Evolutionary conservation across 2,888 invertebrate genomes (phyloP).

Genomic region (Endomychus coccineus): DNA sequence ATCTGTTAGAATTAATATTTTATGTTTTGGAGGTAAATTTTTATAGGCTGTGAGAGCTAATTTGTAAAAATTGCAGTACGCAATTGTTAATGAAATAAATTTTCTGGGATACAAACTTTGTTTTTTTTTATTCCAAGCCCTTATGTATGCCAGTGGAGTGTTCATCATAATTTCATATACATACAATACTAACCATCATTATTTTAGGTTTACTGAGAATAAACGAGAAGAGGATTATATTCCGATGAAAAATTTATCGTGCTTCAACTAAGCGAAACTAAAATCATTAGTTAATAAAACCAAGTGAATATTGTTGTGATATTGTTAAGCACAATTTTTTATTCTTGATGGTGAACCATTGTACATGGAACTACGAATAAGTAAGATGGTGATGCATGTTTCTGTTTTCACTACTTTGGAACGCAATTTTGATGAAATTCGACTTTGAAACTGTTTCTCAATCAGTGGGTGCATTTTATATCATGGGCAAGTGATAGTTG

Average conservation of each 20-base stretch:
- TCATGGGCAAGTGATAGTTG: no score
- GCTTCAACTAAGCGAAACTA: constrained; percentile 30
- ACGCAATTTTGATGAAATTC: no score
- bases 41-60: constrained; percentile 31
- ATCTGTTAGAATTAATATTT: no score
- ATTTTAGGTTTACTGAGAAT: constrained; percentile 40
- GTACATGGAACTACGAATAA: no score
- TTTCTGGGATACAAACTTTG: constrained; percentile 26
- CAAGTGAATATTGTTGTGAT: no score
- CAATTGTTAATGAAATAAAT: constrained; percentile 26
- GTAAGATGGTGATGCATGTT: no score
- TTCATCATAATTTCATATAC: constrained; percentile 12
- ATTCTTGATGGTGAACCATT: no score
- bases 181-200: not conserved
- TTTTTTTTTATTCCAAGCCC: constrained; percentile 24
- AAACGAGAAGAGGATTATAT: constrained; percentile 41
- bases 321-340: no score
- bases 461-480: no score
- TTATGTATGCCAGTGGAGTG: constrained; percentile 24
- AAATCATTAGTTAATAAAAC: no score
- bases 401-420: no score
- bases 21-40: constrained; percentile 16
- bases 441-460: no score
- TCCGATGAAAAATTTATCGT: constrained; percentile 42
- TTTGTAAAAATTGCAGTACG: constrained; percentile 25